Evolutionary conservation across 2,113 vertebrate genomes (phyloP), one percentile per base, ranked within the genome.

Genomic region (Stictonetta naevosa): DNA sequence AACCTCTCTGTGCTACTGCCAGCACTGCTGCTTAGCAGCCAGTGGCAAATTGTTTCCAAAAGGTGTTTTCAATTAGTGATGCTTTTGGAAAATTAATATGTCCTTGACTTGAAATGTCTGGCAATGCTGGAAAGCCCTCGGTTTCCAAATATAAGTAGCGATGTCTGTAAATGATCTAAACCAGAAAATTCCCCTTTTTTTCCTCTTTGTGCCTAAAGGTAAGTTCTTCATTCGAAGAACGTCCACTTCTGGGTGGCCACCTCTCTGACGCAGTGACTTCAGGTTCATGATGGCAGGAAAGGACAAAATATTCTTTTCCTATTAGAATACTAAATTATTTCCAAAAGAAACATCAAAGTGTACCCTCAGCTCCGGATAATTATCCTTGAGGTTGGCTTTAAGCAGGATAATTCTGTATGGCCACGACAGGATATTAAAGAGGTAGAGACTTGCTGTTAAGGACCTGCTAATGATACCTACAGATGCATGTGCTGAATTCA

Each of bases 51-150:
- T 55, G 69, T 63, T 92, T 88, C 76, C 60, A 77, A 81, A 93
- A 90, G 36, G 68, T 75, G 80, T 89, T 96, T 93, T 78, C 53
- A 86, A 84, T 92, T 83, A 94, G 40, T 4, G 2, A 59, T 23
- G 60, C 42, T 93, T 92, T 48, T 3, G 1, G 52, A 92, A 88
- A 93, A 86, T 46, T 34, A 81, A 1, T 40, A 20, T 16, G 66
- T 48, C 73, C 69, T 10, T 53, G 74, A 95, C 48, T 93, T 84
- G 56, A 91, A 59, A 93, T 29, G 48, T 64, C 77, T 71, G 60
- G 67, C 72, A 59, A 53, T 22, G 29, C 26, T 79, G 86, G 62
- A 69, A 83, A 79, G n/a, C 25, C 72, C 73, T 7, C 59, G 42
- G 44, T 66, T 90, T 83, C 62, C 67, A 93, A 72, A 62, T 16